Percentiles rank a stretch among this genome's conserved stretches.
These are phyloP conservation scores for Drosophila teissieri DNA, from an alignment of 1,140 invertebrate species.

Conservation along the genomic window DNA sequence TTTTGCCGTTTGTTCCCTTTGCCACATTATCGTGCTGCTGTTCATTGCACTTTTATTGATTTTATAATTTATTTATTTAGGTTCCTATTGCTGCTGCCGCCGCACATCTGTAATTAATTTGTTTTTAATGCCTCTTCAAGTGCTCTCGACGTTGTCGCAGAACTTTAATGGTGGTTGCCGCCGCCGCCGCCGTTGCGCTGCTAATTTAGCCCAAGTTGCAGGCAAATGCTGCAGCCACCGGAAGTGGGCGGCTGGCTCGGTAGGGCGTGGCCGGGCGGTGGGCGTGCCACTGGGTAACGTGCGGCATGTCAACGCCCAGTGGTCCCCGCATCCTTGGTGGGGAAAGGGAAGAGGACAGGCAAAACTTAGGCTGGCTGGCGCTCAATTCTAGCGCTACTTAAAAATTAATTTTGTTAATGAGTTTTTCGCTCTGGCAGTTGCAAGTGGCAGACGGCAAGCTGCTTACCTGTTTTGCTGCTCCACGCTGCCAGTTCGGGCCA, in stretches of 20 bases:
- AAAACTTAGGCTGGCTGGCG: conserved; percentile 67
- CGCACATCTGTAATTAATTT: conserved; percentile 78
- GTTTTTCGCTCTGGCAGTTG: conserved; percentile 65
- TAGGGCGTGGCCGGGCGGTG: not conserved
- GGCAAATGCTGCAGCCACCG: conserved; percentile 52
- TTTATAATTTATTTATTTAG: conserved; percentile 80
- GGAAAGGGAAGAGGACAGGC: not conserved
- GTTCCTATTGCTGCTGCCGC: conserved; percentile 45
- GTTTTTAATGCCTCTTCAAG: conserved; percentile 82
- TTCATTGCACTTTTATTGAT: conserved; percentile 67
- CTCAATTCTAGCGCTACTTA: conserved; percentile 77
- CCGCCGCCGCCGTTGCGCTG: conserved; percentile 53
- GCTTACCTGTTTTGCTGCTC: conserved; percentile 60
- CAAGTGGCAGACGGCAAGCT: conserved; percentile 43
- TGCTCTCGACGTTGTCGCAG: conserved; percentile 52
- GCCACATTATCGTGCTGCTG: conserved; percentile 15
- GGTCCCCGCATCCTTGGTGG: not conserved
- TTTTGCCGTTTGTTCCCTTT: conserved; percentile 10
- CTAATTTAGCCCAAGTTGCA: conserved; percentile 77
- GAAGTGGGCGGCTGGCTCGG: conserved; percentile 3
- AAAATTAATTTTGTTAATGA: conserved; percentile 84
- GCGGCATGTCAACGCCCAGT: conserved; percentile 57
- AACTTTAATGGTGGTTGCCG: conserved; percentile 69
- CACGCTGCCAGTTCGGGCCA: conserved; percentile 39
- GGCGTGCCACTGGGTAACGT: conserved; percentile 21